Conservation (phyloP, 2,113 vertebrate genomes). For the Orientallactaga bullata region DNA sequence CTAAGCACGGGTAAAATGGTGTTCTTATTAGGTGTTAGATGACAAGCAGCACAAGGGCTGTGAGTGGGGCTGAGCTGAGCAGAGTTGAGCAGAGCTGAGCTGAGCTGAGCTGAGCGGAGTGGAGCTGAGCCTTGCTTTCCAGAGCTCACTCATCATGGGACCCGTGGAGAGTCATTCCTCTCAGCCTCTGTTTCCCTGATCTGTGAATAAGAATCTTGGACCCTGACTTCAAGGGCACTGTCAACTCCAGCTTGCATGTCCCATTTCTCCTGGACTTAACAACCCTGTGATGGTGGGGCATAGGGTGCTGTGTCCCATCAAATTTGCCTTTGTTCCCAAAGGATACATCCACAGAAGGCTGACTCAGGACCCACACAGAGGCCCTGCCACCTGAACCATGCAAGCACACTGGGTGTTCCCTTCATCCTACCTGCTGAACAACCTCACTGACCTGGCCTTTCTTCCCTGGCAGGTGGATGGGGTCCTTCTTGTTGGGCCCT, state of each 20-base stretch:
- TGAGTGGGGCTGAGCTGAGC: not conserved
- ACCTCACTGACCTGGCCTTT: not conserved
- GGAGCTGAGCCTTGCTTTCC: not conserved
- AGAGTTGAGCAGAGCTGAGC: not conserved
- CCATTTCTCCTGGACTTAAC: not conserved
- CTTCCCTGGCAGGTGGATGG: not conserved
- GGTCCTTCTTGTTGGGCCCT: too few relatives aligned
- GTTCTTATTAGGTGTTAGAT: not conserved
- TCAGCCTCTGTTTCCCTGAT: not conserved
- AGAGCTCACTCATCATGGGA: not conserved
- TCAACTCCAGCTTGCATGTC: not conserved
- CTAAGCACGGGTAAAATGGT: not conserved
- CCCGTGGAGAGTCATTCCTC: not conserved
- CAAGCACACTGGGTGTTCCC: too few relatives aligned
- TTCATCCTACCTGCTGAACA: not conserved
- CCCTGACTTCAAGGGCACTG: not conserved
- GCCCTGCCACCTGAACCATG: too few relatives aligned
- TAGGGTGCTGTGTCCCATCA: not conserved
- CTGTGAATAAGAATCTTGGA: not conserved
- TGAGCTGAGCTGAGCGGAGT: too few relatives aligned
- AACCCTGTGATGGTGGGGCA: not conserved
- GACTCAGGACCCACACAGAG: not conserved
- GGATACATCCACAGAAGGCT: not conserved
- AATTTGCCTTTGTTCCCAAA: not conserved
- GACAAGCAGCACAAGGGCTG: not conserved